These are phyloP conservation scores for Callosobruchus maculatus DNA, from an alignment of 2,888 invertebrate species.

Conservation along the genomic window DNA sequence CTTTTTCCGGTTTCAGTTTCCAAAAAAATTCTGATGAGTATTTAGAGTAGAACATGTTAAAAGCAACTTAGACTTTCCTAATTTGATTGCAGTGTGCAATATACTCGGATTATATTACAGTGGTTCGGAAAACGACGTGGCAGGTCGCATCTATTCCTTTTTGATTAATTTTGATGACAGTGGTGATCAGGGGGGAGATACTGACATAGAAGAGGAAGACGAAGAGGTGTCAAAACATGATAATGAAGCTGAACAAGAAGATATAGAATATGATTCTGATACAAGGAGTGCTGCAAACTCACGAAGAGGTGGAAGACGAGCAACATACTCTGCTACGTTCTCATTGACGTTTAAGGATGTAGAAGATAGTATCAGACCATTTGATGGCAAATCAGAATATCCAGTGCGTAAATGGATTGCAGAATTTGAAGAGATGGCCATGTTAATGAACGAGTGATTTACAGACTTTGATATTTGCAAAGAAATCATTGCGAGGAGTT, in stretches of 20 bases:
- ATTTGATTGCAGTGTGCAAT: conserved; percentile 16
- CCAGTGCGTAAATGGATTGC: conserved; percentile 27
- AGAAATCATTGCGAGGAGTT: conserved; percentile 25
- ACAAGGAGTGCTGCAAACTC: no score
- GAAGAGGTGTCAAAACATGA: conserved; percentile 6
- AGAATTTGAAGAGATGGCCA: conserved; percentile 24
- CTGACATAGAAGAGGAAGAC: not conserved
- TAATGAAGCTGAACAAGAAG: not conserved
- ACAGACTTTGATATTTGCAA: conserved; percentile 33
- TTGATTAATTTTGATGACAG: conserved; percentile 6
- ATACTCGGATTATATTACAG: conserved; percentile 14
- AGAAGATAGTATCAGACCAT: conserved; percentile 26
- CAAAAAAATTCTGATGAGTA: conserved; percentile 3
- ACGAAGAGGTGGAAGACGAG: not conserved
- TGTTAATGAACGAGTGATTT: conserved; percentile 25
- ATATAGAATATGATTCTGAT: not conserved
- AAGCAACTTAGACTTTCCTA: conserved; percentile 4
- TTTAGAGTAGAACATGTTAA: conserved; percentile 6
- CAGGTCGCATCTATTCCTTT: conserved; percentile 10
- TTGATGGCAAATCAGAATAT: conserved; percentile 26
- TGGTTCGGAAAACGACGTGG: conserved; percentile 8
- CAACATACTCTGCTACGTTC: conserved; percentile 7
- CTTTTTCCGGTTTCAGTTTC: conserved; percentile 10
- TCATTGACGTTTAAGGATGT: conserved; percentile 28
- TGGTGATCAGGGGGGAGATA: not conserved